Percentiles rank a stretch among this genome's conserved stretches.
Conservation (phyloP, 2,797 vertebrate genomes). For the Poecile montanus region DNA sequence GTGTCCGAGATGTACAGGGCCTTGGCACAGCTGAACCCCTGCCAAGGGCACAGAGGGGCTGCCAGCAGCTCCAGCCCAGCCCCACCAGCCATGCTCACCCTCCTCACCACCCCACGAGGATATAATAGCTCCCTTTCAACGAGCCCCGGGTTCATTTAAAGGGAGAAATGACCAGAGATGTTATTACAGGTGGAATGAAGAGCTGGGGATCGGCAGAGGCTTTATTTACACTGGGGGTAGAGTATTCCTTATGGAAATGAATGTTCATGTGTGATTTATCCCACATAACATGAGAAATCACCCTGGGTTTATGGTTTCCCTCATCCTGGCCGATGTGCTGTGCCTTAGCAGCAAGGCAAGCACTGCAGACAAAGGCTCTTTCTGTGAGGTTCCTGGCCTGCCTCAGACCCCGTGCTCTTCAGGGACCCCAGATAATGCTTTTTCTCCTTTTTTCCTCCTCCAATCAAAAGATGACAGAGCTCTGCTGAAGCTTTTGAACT, state of each 20-base stretch:
- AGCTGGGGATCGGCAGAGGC: background rate
- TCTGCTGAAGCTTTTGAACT: slow-evolving; percentile 4
- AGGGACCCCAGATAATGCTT: slow-evolving; percentile 30
- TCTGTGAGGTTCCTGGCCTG: slow-evolving; percentile 40
- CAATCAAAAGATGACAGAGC: background rate
- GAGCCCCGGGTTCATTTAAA: background rate
- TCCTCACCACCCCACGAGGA: background rate
- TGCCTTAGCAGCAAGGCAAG: slow-evolving; percentile 13
- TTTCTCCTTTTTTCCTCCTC: background rate
- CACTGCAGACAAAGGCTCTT: slow-evolving; percentile 51
- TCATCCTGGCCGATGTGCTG: background rate
- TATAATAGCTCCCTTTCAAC: slow-evolving; percentile 55
- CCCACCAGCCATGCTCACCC: background rate
- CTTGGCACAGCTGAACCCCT: slow-evolving; percentile 93
- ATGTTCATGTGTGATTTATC: slow-evolving; percentile 61
- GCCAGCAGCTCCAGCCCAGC: slow-evolving; percentile 3
- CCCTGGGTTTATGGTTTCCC: slow-evolving; percentile 64
- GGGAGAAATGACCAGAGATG: slow-evolving; percentile 16
- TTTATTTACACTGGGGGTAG: slow-evolving; percentile 64
- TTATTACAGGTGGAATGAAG: slow-evolving; percentile 73
- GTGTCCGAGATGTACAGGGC: slow-evolving; percentile 92
- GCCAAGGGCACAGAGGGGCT: background rate
- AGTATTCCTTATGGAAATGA: slow-evolving; percentile 66
- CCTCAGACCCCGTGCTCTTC: background rate
- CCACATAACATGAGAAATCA: slow-evolving; percentile 37